These are phyloP conservation scores for Uloborus diversus DNA, from an alignment of 1,140 invertebrate genomes.

Conservation along the genomic window DNA sequence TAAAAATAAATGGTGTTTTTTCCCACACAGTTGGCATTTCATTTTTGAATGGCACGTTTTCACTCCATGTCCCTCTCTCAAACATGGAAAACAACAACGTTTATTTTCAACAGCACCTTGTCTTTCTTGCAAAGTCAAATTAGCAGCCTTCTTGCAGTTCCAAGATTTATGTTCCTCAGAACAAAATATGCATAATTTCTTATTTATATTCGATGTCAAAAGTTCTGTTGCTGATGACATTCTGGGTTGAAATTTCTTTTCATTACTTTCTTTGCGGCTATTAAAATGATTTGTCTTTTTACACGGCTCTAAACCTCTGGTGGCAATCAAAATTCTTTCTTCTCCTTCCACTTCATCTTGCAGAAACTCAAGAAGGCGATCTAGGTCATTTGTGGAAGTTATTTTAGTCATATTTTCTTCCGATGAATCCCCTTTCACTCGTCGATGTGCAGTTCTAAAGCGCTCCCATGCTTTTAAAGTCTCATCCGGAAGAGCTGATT, in stretches of 20 bases:
- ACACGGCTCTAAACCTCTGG: slow-evolving; percentile 9
- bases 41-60: background rate
- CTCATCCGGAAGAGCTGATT: slow-evolving; percentile 58
- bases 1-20: slow-evolving; percentile 1
- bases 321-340: slow-evolving; percentile 13
- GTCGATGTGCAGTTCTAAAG: background rate
- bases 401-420: background rate
- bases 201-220: background rate
- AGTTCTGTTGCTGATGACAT: slow-evolving; percentile 1
- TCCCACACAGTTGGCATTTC: slow-evolving; percentile 10
- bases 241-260: slow-evolving; percentile 3
- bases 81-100: background rate
- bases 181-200: slow-evolving; percentile 20
- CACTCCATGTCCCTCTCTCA: background rate
- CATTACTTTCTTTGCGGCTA: background rate
- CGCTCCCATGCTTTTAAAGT: slow-evolving; percentile 10
- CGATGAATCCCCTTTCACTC: background rate
- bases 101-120: slow-evolving; percentile 3
- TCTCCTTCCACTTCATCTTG: background rate
- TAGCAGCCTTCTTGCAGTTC: background rate
- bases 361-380: slow-evolving; percentile 10
- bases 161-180: background rate
- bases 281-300: background rate
- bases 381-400: slow-evolving; percentile 4
- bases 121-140: slow-evolving; percentile 14